Percentiles rank a stretch among this genome's conserved stretches.
Evolutionary conservation across 2,888 invertebrate genomes (phyloP).

Genomic region (Liposcelis brunnea): DNA sequence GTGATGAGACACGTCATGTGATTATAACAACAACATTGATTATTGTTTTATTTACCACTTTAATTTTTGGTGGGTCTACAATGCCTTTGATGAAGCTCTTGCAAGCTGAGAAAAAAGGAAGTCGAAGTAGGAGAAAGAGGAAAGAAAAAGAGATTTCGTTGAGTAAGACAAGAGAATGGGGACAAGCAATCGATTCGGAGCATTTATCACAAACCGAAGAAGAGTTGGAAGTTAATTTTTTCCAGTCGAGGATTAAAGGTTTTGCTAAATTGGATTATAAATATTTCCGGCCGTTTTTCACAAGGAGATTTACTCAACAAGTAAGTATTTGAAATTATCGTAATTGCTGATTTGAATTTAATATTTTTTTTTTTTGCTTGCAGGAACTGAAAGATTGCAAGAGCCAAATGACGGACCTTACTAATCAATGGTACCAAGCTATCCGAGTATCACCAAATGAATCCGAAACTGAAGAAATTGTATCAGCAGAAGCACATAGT

Average conservation of each 20-base stretch:
- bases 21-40: conserved; percentile 97
- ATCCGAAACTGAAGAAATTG: conserved; percentile 52
- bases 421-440: conserved; percentile 95
- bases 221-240: conserved; percentile 74
- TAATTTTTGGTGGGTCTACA: conserved; percentile 91
- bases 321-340: conserved; percentile 28
- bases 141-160: conserved; percentile 70
- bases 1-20: conserved; percentile 86
- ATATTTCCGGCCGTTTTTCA: conserved; percentile 92
- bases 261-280: conserved; percentile 85
- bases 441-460: conserved; percentile 77
- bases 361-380: conserved; percentile 16
- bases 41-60: conserved; percentile 87
- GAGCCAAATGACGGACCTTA: conserved; percentile 89
- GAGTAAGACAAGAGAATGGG: conserved; percentile 97
- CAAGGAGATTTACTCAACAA: conserved; percentile 86
- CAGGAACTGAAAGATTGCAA: conserved; percentile 90
- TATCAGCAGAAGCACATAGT: conserved; percentile 3
- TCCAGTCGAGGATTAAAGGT: conserved; percentile 62
- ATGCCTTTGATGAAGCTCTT: conserved; percentile 91
- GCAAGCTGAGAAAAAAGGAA: conserved; percentile 41
- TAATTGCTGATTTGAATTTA: conserved; percentile 1
- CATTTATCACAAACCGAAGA: conserved; percentile 90
- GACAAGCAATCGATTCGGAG: conserved; percentile 84
- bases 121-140: conserved; percentile 38